Evolutionary conservation across 2,113 vertebrate genomes (phyloP).

Genomic region (Calonectris borealis): DNA sequence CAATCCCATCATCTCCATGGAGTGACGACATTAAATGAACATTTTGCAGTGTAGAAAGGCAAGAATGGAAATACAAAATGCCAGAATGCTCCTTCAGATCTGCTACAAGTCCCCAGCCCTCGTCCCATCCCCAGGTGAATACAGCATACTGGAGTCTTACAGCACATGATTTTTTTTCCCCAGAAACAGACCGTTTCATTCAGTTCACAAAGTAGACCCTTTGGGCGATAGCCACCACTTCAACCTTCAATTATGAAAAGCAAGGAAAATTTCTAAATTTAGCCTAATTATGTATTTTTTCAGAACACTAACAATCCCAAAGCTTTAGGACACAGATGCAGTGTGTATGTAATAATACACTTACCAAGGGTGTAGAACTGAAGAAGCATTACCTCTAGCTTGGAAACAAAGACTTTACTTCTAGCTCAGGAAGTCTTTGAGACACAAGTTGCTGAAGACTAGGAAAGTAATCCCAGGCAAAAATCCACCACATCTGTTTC

Average conservation of each 20-base stretch:
- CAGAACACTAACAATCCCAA: background rate
- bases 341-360: background rate
- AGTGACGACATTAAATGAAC: background rate
- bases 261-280: background rate
- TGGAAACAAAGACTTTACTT: background rate
- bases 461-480: background rate
- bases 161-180: background rate
- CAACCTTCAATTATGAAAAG: background rate
- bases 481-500: background rate
- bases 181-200: background rate
- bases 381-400: background rate
- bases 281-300: background rate
- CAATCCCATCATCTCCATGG: background rate
- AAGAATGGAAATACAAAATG: background rate
- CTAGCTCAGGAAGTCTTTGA: background rate
- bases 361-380: background rate
- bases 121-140: background rate
- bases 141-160: background rate
- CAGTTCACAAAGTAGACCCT: background rate
- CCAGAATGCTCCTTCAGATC: background rate
- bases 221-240: background rate
- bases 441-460: background rate
- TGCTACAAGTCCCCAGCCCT: background rate
- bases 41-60: background rate
- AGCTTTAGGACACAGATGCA: background rate